Evolutionary conservation across 2,113 vertebrate genomes (phyloP), one percentile per base, ranked within the genome.

Genomic region (Macaca mulatta): DNA sequence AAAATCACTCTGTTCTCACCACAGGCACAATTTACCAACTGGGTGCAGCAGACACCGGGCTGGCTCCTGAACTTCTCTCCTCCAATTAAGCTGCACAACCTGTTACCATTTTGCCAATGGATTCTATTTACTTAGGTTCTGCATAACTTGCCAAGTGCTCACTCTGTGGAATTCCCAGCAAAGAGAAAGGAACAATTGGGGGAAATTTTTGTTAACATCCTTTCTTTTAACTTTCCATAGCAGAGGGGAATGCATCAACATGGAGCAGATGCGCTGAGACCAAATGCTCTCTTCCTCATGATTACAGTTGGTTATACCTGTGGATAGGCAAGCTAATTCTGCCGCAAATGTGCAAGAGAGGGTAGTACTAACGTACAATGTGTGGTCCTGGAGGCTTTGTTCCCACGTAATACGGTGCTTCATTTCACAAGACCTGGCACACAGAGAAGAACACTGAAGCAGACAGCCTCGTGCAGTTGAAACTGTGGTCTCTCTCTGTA

Each of bases 261-360:
- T 83, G 94, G 1, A 98, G 98, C 99, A 99, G 99, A 99, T 99
- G 98, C 97, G 98, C 98, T 97, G 98, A 98, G 98, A 98, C 98
- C 98, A 98, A 98, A 97, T 35, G 97, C 98, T 98, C 98, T 98
- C 98, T 97, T 98, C 98, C 97, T 98, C 98, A 61, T 97, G 98
- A 98, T 98, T 98, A 98, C 98, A 89, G 98, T 98, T 97, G 97
- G 98, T 98, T 98, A 98, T 99, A 99, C 99, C 98, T 98, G 98
- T 98, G 98, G 98, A 98, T 98, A 97, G 9, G 40, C 98, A 97
- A 98, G 98, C 98, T 98, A 98, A 98, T 98, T 98, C 98, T 64
- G n/a, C 92, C 50, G 94, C 96, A 98, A 98, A 98, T 96, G 95
- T 88, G 97, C 98, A 98, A 98, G 98, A 94, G 98, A 98, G 98